Percentiles rank a stretch among this genome's conserved stretches.
Conservation (phyloP, 2,113 vertebrate species). For the Silurus glanis region DNA sequence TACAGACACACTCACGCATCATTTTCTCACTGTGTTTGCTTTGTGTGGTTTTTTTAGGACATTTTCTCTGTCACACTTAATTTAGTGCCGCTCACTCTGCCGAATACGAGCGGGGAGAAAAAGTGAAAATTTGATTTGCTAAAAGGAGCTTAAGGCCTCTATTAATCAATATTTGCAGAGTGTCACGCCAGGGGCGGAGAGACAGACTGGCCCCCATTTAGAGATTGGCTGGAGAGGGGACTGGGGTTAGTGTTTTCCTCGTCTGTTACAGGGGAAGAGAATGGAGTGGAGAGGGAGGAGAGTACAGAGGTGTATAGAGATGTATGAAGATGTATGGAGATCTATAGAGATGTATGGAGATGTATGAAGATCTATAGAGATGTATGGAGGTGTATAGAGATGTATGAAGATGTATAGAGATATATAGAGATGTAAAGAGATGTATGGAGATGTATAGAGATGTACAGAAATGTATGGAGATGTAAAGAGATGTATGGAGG, state of each 20-base stretch:
- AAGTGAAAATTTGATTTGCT: slow-evolving; percentile 99
- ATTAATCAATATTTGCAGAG: slow-evolving; percentile 98
- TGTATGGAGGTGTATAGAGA: too few relatives aligned
- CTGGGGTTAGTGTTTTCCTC: slow-evolving; percentile 33
- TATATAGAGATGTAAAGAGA: slow-evolving; percentile 21
- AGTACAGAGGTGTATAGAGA: slow-evolving; percentile 29
- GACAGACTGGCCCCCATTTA: slow-evolving; percentile 74
- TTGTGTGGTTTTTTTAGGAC: slow-evolving; percentile 65
- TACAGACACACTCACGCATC: slow-evolving; percentile 28
- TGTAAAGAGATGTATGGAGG: slow-evolving; percentile 11
- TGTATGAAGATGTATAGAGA: too few relatives aligned
- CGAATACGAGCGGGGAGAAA: slow-evolving; percentile 86
- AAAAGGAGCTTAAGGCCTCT: slow-evolving; percentile 98
- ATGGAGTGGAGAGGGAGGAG: slow-evolving; percentile 1
- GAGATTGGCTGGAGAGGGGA: slow-evolving; percentile 81
- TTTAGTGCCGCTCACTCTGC: slow-evolving; percentile 93
- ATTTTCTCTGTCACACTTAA: slow-evolving; percentile 93
- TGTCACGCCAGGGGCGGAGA: slow-evolving; percentile 80
- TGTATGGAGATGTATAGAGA: slow-evolving; percentile 31
- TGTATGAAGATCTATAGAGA: too few relatives aligned
- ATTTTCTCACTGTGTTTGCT: slow-evolving; percentile 58
- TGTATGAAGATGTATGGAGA: not conserved
- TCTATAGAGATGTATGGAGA: too few relatives aligned
- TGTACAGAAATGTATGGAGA: slow-evolving; percentile 23
- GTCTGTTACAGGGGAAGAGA: not conserved